Base-by-base conservation (phyloP, 2,888 invertebrate species). In the Bhutanitis thaidina region DNA sequence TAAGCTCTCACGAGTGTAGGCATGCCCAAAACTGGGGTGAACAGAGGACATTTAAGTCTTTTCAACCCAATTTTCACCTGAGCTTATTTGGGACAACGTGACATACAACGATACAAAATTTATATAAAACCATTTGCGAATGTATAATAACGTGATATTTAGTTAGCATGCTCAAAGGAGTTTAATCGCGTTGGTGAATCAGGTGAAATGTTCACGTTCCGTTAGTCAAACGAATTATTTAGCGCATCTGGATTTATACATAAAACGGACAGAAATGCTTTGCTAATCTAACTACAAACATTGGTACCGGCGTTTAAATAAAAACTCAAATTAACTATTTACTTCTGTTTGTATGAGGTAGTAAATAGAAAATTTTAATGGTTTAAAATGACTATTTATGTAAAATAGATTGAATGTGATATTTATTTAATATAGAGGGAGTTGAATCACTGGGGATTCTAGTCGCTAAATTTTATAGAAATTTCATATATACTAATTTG, bases 171-270 rank as follows among this genome's bases (percentile, higher is more conserved):
- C 30, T 41, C 51, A 53, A 43, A 59, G 47, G 59, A 65, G 72
- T 60, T 67, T 75, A 74, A 69, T 72, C 70, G 73, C 71, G 69
- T 37, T 70, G 66, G 57, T 63, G 66, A 68, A 73, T 72, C 66
- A 67, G 64, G 70, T 75, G 71, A 78, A 81, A 80, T 59, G 71
- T 76, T 80, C 75, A 78, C 76, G 71, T 67, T 65, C 71, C 73
- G 74, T 69, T 78, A 73, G 74, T 77, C 75, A 80, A 77, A 79
- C 71, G 71, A 52, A 57, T 51, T 47, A 43, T 47, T 52, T 52
- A 52, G 52, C 47, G 43, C 43, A 52, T 52, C 47, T 43, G 46
- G 38, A 52, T 43, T 52, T 47, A 43, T 47, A 39, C 27, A 52
- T 43, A 47, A 47, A 47, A 52, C 38, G 38, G 38, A 9, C 34